phyloP scores from a whole-genome alignment of 2,113 vertebrate genomes.

The Gymnocephalus cernua region DNA sequence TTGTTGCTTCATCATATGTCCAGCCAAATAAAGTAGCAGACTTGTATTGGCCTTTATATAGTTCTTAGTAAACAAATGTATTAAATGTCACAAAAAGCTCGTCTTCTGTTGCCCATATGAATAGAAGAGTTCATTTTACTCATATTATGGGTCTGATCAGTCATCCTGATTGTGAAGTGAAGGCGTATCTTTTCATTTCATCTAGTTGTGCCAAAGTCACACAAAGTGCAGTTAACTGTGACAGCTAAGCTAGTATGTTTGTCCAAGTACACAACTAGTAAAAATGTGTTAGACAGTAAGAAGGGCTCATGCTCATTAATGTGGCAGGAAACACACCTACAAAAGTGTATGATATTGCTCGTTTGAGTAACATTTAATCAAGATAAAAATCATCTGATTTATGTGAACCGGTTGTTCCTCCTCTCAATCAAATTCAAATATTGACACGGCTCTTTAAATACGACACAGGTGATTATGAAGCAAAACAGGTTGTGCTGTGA shows the following conservation, averaged over 20 bases:
- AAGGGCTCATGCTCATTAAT: background rate
- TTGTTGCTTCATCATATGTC: background rate
- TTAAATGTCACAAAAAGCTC: background rate
- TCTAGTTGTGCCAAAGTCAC: background rate
- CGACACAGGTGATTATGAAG: background rate
- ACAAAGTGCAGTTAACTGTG: background rate
- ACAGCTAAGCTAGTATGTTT: background rate
- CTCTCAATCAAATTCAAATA: constrained; percentile 34
- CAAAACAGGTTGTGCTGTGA: background rate
- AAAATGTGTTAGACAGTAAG: too few relatives aligned
- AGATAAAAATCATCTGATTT: background rate
- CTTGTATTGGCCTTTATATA: background rate
- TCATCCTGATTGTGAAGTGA: background rate
- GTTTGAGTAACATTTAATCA: background rate
- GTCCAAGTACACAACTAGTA: background rate
- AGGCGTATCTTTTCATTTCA: background rate
- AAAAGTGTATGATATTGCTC: background rate
- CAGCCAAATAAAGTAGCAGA: background rate
- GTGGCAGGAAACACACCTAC: background rate
- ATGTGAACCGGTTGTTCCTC: background rate
- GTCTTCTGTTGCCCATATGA: background rate
- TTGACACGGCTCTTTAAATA: constrained; percentile 10
- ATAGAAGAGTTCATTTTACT: background rate
- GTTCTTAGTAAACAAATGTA: background rate
- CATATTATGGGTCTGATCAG: background rate